A percentile compares a stretch with the other conserved stretches of the same genome.
phyloP scores from a whole-genome alignment of 2,113 vertebrate species.

The Rattus norvegicus region DNA sequence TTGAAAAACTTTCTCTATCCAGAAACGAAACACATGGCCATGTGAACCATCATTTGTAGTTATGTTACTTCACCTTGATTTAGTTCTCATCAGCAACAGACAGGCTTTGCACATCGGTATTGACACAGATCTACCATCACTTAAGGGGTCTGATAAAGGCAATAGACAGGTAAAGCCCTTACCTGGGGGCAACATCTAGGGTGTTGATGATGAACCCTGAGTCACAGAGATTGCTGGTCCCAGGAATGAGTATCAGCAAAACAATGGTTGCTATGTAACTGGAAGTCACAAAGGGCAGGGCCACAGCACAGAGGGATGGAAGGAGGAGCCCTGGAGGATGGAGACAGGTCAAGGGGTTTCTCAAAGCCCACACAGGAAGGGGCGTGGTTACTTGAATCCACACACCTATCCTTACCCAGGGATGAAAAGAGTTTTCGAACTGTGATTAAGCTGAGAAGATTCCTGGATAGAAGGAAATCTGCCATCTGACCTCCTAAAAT shows the following conservation, averaged over 20 bases:
- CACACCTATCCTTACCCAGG: constrained; percentile 79
- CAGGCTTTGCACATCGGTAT: background rate
- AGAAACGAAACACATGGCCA: background rate
- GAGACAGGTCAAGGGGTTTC: constrained; percentile 3
- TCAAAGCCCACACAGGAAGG: background rate
- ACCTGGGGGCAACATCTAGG: constrained; percentile 79
- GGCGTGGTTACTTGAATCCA: background rate
- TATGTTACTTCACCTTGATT: background rate
- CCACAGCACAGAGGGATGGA: constrained; percentile 72
- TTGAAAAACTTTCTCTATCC: background rate
- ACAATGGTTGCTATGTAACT: constrained; percentile 71
- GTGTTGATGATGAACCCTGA: constrained; percentile 80
- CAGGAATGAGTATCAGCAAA: constrained; percentile 80
- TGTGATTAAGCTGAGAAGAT: constrained; percentile 84
- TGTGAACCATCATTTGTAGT: background rate
- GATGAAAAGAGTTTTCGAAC: constrained; percentile 91
- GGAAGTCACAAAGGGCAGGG: constrained; percentile 74
- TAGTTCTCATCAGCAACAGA: background rate
- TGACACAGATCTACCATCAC: background rate
- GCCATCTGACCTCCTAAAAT: constrained; percentile 86
- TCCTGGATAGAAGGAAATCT: constrained; percentile 88
- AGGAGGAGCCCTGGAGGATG: constrained; percentile 74
- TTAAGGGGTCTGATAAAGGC: background rate
- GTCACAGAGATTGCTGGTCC: constrained; percentile 80
- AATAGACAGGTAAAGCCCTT: background rate